These are phyloP conservation scores for Stegophylla sp. DNA, from an alignment of 2,888 invertebrate species.

Conservation along the genomic window DNA sequence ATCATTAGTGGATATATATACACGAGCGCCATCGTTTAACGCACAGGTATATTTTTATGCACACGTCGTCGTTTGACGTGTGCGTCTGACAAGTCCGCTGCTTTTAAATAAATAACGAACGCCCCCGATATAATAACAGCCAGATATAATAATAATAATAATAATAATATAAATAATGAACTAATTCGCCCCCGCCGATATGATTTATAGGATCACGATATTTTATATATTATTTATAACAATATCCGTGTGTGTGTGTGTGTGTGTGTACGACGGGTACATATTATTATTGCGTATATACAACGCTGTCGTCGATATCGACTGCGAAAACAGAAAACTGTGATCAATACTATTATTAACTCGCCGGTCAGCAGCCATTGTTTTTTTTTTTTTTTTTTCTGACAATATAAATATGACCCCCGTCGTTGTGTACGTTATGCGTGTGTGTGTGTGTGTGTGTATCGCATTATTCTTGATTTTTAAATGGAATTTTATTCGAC, in stretches of 20 bases:
- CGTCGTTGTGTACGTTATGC: background rate
- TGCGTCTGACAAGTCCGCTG: constrained; percentile 18
- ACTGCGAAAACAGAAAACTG: constrained; percentile 7
- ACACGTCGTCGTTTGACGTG: constrained; percentile 19
- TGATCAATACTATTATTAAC: constrained; percentile 31
- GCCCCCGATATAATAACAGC: background rate
- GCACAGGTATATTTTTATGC: too few relatives aligned
- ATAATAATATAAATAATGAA: too few relatives aligned
- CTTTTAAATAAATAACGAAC: constrained; percentile 23
- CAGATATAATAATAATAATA: background rate
- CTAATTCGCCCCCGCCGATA: too few relatives aligned
- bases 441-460: background rate
- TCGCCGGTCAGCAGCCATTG: constrained; percentile 11
- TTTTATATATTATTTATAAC: background rate
- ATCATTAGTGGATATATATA: background rate
- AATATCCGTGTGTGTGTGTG: too few relatives aligned
- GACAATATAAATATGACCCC: constrained; percentile 32
- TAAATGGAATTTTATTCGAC: background rate
- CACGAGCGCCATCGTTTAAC: background rate
- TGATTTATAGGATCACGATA: constrained; percentile 5
- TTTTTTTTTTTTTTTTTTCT: constrained; percentile 31
- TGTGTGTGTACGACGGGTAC: too few relatives aligned
- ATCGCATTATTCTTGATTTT: constrained; percentile 22
- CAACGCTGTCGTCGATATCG: background rate
- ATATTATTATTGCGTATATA: too few relatives aligned